phyloP scores from a whole-genome alignment of 2,797 vertebrate genomes.

The Rhinoraja longicauda region DNA sequence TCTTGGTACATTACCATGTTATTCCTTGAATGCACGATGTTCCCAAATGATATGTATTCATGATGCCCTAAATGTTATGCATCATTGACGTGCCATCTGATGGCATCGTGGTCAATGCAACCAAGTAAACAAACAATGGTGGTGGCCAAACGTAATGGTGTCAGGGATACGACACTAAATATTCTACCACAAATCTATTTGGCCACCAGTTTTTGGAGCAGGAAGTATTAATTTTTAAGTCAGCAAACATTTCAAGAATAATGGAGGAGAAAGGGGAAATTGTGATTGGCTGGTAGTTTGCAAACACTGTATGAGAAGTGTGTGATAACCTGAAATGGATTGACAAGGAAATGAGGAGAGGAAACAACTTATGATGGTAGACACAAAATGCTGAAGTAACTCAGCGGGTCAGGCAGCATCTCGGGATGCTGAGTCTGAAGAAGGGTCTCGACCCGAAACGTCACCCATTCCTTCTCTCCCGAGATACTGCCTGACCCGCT shows the following conservation, averaged over 20 bases:
- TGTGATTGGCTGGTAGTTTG: not conserved
- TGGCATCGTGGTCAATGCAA: not conserved
- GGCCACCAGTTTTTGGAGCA: not conserved
- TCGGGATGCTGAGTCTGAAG: no score
- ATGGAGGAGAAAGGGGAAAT: not conserved
- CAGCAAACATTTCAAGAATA: not conserved
- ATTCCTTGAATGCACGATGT: not conserved
- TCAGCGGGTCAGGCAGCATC: no score
- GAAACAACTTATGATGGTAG: not conserved
- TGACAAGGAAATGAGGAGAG: not conserved
- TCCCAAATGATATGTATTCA: no score
- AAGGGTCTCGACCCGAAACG: no score
- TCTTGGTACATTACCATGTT: not conserved
- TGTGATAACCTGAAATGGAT: not conserved
- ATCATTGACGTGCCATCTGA: not conserved
- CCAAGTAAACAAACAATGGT: not conserved
- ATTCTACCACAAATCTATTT: not conserved
- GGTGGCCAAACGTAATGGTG: not conserved
- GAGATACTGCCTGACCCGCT: no score
- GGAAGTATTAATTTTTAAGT: not conserved
- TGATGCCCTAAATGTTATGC: not conserved
- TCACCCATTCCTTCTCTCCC: no score
- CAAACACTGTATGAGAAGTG: not conserved
- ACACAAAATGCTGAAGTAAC: no score
- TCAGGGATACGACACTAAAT: not conserved